phyloP scores from a whole-genome alignment of 2,888 invertebrate genomes.

The Dryococelus australis region DNA sequence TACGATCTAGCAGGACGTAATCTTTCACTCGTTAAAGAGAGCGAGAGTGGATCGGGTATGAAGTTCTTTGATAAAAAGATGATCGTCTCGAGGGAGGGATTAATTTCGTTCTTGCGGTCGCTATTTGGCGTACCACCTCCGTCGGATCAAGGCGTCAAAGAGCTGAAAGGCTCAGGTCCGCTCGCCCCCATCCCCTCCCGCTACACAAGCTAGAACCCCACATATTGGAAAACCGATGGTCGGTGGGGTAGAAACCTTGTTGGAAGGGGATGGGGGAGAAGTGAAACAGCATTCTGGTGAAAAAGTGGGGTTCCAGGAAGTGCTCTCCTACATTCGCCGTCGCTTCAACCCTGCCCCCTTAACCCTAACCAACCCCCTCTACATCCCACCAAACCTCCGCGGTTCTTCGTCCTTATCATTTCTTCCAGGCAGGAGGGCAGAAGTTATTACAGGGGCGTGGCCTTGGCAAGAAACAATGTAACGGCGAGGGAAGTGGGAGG shows the following conservation, averaged over 20 bases:
- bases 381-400: too few relatives aligned
- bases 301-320: too few relatives aligned
- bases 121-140: not conserved
- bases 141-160: not conserved
- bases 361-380: not conserved
- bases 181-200: not conserved
- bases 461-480: slow-evolving; percentile 4
- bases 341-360: not conserved
- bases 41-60: not conserved
- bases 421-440: not conserved
- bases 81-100: not conserved
- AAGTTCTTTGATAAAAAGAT: not conserved
- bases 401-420: too few relatives aligned
- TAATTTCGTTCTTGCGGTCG: not conserved
- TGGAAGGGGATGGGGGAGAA: not conserved
- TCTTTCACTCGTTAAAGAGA: not conserved
- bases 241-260: not conserved
- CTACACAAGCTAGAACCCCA: not conserved
- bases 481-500: not conserved
- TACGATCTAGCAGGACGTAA: not conserved
- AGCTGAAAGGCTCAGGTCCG: not conserved
- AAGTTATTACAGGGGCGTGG: slow-evolving; percentile 3
- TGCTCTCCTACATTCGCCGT: not conserved
- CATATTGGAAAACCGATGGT: slow-evolving; percentile 6
- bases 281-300: not conserved